phyloP scores from a whole-genome alignment of 2,888 invertebrate genomes.

The Euplexia lucipara region DNA sequence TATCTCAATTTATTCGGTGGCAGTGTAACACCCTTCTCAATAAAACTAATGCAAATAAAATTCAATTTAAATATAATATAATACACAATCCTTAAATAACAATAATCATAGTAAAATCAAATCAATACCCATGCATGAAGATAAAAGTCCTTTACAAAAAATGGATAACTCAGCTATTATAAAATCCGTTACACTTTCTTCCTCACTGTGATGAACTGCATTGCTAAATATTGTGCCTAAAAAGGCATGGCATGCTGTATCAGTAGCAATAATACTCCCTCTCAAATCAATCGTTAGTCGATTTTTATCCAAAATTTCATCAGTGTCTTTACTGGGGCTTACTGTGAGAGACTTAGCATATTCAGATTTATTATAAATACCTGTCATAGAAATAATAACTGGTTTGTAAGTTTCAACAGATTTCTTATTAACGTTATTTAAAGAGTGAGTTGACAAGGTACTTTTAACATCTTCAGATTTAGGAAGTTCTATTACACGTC shows the following conservation, averaged over 20 bases:
- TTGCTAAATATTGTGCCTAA: conserved; percentile 83
- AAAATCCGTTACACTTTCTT: conserved; percentile 80
- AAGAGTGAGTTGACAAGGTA: conserved; percentile 22
- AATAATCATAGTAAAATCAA: conserved; percentile 81
- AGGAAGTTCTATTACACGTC: conserved; percentile 48
- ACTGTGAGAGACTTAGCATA: conserved; percentile 8
- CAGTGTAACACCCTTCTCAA: conserved; percentile 8
- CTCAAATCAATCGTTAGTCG: conserved; percentile 81
- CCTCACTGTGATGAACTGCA: conserved; percentile 71
- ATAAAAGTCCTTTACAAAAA: conserved; percentile 86
- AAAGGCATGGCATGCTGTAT: conserved; percentile 84
- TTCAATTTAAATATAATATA: conserved; percentile 56
- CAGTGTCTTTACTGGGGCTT: conserved; percentile 24
- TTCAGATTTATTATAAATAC: conserved; percentile 59
- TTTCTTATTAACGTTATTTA: conserved; percentile 34
- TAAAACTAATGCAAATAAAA: conserved; percentile 46
- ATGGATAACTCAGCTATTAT: conserved; percentile 81
- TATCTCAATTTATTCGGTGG: background rate
- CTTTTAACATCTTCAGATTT: conserved; percentile 41
- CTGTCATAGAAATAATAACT: conserved; percentile 67
- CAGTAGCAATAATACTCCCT: conserved; percentile 84
- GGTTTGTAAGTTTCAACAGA: conserved; percentile 60
- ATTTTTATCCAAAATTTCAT: conserved; percentile 57
- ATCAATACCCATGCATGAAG: conserved; percentile 84
- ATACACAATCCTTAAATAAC: conserved; percentile 61